Base-by-base conservation (phyloP, 2,113 vertebrate species). In the Hippoglossus stenolepis region DNA sequence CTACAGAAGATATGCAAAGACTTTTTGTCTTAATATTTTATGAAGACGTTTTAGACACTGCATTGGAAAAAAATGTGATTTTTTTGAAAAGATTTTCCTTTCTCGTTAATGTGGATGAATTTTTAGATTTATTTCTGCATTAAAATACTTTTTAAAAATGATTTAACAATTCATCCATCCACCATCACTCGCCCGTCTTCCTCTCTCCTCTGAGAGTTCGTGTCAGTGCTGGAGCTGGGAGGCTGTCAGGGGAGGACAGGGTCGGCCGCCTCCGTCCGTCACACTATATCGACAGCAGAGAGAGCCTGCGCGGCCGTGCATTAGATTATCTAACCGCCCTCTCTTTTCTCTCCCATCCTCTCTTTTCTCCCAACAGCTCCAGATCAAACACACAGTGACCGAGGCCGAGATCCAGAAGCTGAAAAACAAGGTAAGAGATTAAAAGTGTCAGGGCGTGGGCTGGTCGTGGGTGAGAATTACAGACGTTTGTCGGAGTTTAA, bases 351-450 rank as follows among this genome's bases (percentile, higher is more conserved):
- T 73, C 56, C 72, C 5, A 10, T 88, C 70, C 62, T 65, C 76
- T 84, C 94, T 93, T 86, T 82, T 84, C 93, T 94, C 92, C 93
- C 89, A 77, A 91, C 94, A 99, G 98, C 95, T 99, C 88, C 97
- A 99, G 95, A 97, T 99, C 94, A 99, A 99, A 93, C 97, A 99
- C 93, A 97, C 96, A 60, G 97, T 99, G 92, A 99, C 98, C 65
- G 97, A 99, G 95, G 97, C 97, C 80, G 97, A 99, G 95, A 98
- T 99, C 93, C 97, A 98, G 94, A 99, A 99, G 95, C 95, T 99
- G 71, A 99, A 99, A 92, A 97, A 93, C 71, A 99, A 99, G 98
- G 98, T 99, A 97, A 95, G 97, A 82, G 76, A 28, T 61, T 56
- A 78, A 47, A 75, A 5, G 72, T 7, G n/a, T 62, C 45, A 6